These are phyloP conservation scores for Eristalis arbustorum DNA, from an alignment of 2,888 invertebrate species.

Conservation along the genomic window DNA sequence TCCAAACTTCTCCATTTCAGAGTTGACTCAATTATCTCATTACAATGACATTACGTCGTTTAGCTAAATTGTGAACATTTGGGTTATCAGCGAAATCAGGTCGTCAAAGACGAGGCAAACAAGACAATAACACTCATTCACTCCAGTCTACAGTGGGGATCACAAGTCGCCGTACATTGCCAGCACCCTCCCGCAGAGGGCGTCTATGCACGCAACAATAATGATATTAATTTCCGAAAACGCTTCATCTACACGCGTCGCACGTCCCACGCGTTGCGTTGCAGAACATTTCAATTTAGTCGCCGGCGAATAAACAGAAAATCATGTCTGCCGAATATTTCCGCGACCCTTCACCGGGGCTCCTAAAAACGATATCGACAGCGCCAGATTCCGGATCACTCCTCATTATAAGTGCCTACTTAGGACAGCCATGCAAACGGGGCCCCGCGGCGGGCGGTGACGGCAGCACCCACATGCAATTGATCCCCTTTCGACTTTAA, in stretches of 20 bases:
- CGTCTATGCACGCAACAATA: constrained; percentile 36
- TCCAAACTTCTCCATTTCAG: background rate
- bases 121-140: constrained; percentile 21
- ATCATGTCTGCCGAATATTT: constrained; percentile 45
- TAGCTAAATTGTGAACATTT: constrained; percentile 34
- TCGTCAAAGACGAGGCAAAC: constrained; percentile 23
- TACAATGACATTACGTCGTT: constrained; percentile 26
- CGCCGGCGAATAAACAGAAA: constrained; percentile 45
- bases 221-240: constrained; percentile 49
- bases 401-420: constrained; percentile 41
- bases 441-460: background rate
- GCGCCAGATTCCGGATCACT: too few species aligned
- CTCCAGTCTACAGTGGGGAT: constrained; percentile 12
- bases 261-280: constrained; percentile 57
- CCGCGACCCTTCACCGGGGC: constrained; percentile 1
- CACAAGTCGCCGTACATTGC: constrained; percentile 25
- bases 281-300: constrained; percentile 54
- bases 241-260: constrained; percentile 36
- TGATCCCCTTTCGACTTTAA: constrained; percentile 58
- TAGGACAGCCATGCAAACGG: constrained; percentile 16
- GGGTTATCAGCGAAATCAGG: constrained; percentile 47
- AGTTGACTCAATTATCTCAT: constrained; percentile 28
- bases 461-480: constrained; percentile 43
- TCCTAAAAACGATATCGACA: constrained; percentile 45
- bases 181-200: background rate